A percentile compares a stretch with the other conserved stretches of the same genome.
Conservation (phyloP, 2,888 invertebrate genomes). For the Catotricha subobsoleta region DNA sequence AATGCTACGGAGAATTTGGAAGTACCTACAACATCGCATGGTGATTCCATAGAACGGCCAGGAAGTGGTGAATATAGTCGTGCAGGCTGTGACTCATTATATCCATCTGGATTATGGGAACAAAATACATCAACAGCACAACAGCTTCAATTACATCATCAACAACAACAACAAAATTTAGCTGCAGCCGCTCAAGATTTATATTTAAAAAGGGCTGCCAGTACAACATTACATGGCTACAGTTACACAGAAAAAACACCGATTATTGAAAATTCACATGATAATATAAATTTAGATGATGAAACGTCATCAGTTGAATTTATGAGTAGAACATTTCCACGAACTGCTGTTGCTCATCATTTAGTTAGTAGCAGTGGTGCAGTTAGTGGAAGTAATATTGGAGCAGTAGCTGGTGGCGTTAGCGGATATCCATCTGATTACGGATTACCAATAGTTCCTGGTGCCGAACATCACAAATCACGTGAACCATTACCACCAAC, state of each 20-base stretch:
- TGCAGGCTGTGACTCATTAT: constrained; percentile 53
- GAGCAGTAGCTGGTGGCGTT: constrained; percentile 11
- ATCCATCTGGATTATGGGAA: constrained; percentile 69
- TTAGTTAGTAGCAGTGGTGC: constrained; percentile 2
- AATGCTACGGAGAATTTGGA: constrained; percentile 25
- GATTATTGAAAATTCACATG: constrained; percentile 39
- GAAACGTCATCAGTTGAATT: constrained; percentile 30
- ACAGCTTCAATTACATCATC: constrained; percentile 18
- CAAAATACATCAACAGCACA: constrained; percentile 25
- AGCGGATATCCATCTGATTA: constrained; percentile 57
- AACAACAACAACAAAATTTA: constrained; percentile 6
- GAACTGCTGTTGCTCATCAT: constrained; percentile 26
- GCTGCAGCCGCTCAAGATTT: constrained; percentile 19
- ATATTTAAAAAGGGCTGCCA: constrained; percentile 39
- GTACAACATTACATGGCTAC: constrained; percentile 32
- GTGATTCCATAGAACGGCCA: constrained; percentile 32
- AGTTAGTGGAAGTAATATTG: constrained; percentile 7
- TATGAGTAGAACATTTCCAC: constrained; percentile 41
- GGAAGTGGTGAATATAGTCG: constrained; percentile 64
- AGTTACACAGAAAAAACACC: constrained; percentile 54
- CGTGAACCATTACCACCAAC: constrained; percentile 17
- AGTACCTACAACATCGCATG: constrained; percentile 30
- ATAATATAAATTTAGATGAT: constrained; percentile 22
- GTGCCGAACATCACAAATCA: constrained; percentile 25
- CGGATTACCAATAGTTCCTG: constrained; percentile 49